Evolutionary conservation across 2,113 vertebrate species (phyloP), one percentile per base, ranked within the genome.

Genomic region (Athene noctua): DNA sequence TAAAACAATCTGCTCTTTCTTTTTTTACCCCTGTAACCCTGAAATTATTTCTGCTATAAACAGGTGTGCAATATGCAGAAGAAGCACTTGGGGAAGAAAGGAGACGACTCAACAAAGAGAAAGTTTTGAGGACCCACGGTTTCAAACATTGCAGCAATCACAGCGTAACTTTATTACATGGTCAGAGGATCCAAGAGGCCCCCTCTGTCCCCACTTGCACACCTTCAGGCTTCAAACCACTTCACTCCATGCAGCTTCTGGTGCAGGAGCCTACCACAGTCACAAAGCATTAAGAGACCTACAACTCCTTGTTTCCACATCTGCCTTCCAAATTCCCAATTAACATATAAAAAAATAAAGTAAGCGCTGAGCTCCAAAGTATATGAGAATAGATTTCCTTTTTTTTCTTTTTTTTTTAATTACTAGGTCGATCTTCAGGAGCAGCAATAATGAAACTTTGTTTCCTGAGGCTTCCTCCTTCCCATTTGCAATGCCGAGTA

Each of bases 211-310:
- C 44, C 29, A 62, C 29, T n/a, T 61, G 52, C 21, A 49, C 19
- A 46, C 15, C 54, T 72, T 72, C 25, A 68, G 61, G 40, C 36
- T 72, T 86, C 61, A 80, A 44, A 59, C 2, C 29, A 7, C 57
- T 14, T 25, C 61, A 79, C 5, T 10, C 61, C 40, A 36, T 1
- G 25, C 30, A 82, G n/a, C 36, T 91, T 32, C 61, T 46, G 36
- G 6, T 0, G 0, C 1, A 0, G 75, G 13, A 90, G 27, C 10
- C 57, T 57, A 83, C 27, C 2, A 2, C n/a, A 52, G 23, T 12
- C 63, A 54, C 17, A 40, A 65, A 88, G 67, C 2, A 1, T 3
- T 15, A 32, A 15, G 15, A 90, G 17, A 82, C 14, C 44, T 34
- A 22, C 18, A 62, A 16, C 44, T 47, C 51, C 38, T 66, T 54